These are phyloP conservation scores for Protonibea diacanthus DNA, from an alignment of 2,797 vertebrate genomes.

Conservation along the genomic window DNA sequence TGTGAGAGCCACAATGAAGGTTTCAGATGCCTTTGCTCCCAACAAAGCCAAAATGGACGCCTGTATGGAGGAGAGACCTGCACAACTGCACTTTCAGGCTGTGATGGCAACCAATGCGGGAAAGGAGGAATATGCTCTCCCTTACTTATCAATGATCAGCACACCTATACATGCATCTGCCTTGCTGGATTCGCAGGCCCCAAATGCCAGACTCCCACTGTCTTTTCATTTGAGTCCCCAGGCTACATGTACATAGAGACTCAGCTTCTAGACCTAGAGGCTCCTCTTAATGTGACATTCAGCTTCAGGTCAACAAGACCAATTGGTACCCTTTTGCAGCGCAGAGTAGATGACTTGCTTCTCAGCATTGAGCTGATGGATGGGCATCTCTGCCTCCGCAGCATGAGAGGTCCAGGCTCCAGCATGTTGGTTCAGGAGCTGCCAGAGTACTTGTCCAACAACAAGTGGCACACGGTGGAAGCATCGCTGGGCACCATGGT, in stretches of 20 bases:
- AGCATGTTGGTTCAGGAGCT: slow-evolving; percentile 77
- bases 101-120: slow-evolving; percentile 85
- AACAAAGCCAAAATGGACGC: slow-evolving; percentile 77
- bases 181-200: slow-evolving; percentile 86
- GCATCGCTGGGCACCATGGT: slow-evolving; percentile 83
- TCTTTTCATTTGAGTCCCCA: slow-evolving; percentile 89
- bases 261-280: slow-evolving; percentile 54
- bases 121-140: slow-evolving; percentile 90
- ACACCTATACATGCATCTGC: slow-evolving; percentile 87
- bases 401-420: slow-evolving; percentile 76
- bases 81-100: slow-evolving; percentile 87
- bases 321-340: slow-evolving; percentile 84
- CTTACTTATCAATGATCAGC: slow-evolving; percentile 80
- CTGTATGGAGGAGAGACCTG: slow-evolving; percentile 91
- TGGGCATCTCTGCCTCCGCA: slow-evolving; percentile 82
- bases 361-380: slow-evolving; percentile 86
- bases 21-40: slow-evolving; percentile 89
- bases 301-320: slow-evolving; percentile 88
- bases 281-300: slow-evolving; percentile 85
- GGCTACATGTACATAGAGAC: slow-evolving; percentile 86
- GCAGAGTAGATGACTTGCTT: slow-evolving; percentile 78
- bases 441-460: slow-evolving; percentile 84
- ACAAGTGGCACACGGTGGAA: slow-evolving; percentile 90
- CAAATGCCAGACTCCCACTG: slow-evolving; percentile 86
- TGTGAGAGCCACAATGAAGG: slow-evolving; percentile 87